phyloP scores from a whole-genome alignment of 2,888 invertebrate species.

The Drosophila suboccidentalis region DNA sequence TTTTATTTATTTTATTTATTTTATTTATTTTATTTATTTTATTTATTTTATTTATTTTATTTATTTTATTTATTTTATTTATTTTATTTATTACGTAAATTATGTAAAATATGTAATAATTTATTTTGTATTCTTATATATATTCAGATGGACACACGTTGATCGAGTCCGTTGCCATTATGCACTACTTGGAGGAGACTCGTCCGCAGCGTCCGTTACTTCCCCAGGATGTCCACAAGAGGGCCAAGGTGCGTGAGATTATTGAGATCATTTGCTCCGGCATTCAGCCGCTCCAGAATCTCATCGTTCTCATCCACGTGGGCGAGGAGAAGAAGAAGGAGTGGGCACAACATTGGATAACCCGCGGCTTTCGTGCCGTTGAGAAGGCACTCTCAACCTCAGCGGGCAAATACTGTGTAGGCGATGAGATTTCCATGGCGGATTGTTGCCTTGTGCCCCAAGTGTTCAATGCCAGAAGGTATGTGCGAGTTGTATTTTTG shows the following conservation, averaged over 20 bases:
- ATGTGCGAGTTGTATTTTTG: constrained; percentile 10
- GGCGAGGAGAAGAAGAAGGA: constrained; percentile 95
- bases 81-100: too few species aligned
- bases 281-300: constrained; percentile 98
- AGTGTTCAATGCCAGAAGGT: constrained; percentile 97
- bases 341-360: constrained; percentile 98
- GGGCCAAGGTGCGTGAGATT: constrained; percentile 96
- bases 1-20: too few species aligned
- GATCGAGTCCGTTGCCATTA: constrained; percentile 92
- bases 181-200: constrained; percentile 98
- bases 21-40: too few species aligned
- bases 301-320: constrained; percentile 94
- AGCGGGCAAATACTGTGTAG: constrained; percentile 96
- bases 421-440: constrained; percentile 96
- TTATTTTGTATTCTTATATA: not conserved
- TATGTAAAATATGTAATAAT: too few species aligned
- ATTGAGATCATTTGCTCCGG: constrained; percentile 97
- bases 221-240: constrained; percentile 94
- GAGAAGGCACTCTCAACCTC: constrained; percentile 94
- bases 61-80: too few species aligned
- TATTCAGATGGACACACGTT: constrained; percentile 90
- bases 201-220: constrained; percentile 93
- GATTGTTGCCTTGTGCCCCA: constrained; percentile 98
- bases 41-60: too few species aligned
- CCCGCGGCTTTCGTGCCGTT: constrained; percentile 94